These are phyloP conservation scores for Nylanderia fulva DNA, from an alignment of 1,140 invertebrate genomes.

Conservation along the genomic window DNA sequence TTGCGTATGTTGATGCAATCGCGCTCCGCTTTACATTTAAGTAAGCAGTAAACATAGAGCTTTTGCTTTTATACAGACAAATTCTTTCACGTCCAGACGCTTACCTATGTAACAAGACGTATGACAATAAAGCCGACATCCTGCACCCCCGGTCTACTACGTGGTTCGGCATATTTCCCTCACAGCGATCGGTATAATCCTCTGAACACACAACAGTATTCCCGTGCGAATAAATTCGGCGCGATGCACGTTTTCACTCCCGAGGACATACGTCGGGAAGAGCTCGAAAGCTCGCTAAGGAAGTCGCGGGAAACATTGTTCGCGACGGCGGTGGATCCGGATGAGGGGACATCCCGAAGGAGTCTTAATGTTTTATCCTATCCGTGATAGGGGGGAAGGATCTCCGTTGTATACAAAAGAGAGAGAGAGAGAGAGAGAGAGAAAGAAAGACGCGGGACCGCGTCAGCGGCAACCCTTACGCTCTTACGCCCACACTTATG, in stretches of 20 bases:
- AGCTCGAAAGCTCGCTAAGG: constrained; percentile 27
- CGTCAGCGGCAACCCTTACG: constrained; percentile 50
- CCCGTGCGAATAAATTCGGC: constrained; percentile 12
- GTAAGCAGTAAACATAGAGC: background rate
- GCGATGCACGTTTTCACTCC: constrained; percentile 55
- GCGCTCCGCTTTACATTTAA: background rate
- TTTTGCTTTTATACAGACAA: background rate
- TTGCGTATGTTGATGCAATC: constrained; percentile 21
- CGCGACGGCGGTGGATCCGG: constrained; percentile 23
- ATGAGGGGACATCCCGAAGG: constrained; percentile 15
- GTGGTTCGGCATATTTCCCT: background rate
- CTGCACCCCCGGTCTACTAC: constrained; percentile 10
- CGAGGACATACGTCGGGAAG: constrained; percentile 22
- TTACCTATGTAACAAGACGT: constrained; percentile 35
- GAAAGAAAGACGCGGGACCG: background rate
- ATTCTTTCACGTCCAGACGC: constrained; percentile 9
- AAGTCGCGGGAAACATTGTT: constrained; percentile 7
- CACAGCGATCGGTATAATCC: constrained; percentile 5
- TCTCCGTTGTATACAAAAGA: constrained; percentile 37
- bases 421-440: background rate
- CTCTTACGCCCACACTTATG: constrained; percentile 73
- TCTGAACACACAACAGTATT: constrained; percentile 9
- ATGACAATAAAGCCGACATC: constrained; percentile 25
- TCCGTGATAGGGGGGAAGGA: constrained; percentile 22
- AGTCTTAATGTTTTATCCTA: constrained; percentile 47